Evolutionary conservation across 2,797 vertebrate species (phyloP).

Genomic region (Pseudochaenichthys georgianus): DNA sequence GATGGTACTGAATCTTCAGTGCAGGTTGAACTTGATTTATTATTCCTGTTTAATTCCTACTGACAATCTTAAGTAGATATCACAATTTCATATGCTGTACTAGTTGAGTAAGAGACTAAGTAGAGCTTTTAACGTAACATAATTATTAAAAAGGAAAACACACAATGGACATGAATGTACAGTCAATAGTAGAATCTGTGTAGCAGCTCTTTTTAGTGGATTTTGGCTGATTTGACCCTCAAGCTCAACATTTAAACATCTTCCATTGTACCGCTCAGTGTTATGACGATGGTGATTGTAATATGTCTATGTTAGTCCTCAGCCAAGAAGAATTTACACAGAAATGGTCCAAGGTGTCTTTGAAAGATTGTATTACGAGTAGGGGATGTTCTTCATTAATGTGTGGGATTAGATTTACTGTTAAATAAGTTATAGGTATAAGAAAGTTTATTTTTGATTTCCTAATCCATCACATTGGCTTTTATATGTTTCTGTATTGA

Average conservation of each 20-base stretch:
- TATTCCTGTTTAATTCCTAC: constrained; percentile 17
- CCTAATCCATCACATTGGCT: constrained; percentile 1
- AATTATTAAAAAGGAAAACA: neutral
- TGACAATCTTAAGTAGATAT: constrained; percentile 39
- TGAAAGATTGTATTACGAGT: neutral
- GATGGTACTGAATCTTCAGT: constrained; percentile 9
- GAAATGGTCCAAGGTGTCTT: neutral
- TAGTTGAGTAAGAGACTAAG: neutral
- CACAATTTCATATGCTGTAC: constrained; percentile 18
- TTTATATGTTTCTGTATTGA: constrained; percentile 23
- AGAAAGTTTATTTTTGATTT: neutral
- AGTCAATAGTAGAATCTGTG: neutral
- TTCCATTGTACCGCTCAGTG: constrained; percentile 14
- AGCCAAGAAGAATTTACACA: neutral
- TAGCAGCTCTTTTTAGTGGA: neutral
- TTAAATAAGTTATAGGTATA: neutral
- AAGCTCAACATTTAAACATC: neutral
- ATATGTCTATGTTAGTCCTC: neutral
- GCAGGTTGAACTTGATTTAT: constrained; percentile 7
- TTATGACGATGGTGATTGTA: constrained; percentile 34
- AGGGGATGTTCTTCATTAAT: neutral
- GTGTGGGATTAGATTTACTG: neutral
- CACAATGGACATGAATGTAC: constrained; percentile 12
- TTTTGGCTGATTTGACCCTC: neutral
- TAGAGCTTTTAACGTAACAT: neutral